These are phyloP conservation scores for Lucifuga dentata DNA, from an alignment of 2,113 vertebrate species.

Conservation along the genomic window DNA sequence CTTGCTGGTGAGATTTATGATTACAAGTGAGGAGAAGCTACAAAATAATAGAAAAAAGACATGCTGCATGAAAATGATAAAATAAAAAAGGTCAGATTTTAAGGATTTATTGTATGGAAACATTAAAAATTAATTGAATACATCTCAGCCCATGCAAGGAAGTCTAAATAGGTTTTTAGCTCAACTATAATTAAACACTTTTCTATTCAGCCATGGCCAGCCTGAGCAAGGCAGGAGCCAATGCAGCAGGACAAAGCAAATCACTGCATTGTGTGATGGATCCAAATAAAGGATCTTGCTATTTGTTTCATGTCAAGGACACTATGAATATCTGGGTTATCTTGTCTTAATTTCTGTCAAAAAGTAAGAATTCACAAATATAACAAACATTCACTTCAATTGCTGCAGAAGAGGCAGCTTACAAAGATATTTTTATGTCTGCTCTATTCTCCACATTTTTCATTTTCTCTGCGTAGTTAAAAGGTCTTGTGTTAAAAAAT, in stretches of 20 bases:
- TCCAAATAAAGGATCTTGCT: conserved; percentile 31
- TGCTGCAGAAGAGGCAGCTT: background rate
- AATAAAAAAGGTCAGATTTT: background rate
- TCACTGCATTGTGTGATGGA: conserved; percentile 40
- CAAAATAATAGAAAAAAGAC: background rate
- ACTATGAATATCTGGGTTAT: conserved; percentile 24
- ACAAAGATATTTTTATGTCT: background rate
- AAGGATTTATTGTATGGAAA: background rate
- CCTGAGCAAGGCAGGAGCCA: conserved; percentile 58
- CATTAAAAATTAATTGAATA: conserved; percentile 40
- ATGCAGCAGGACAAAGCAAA: conserved; percentile 67
- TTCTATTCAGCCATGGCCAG: conserved; percentile 63
- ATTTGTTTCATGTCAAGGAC: conserved; percentile 13
- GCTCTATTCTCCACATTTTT: background rate
- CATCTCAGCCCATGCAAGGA: conserved; percentile 61
- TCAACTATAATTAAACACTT: conserved; percentile 85
- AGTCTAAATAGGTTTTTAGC: conserved; percentile 86
- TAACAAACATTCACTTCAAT: too few relatives aligned
- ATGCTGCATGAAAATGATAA: background rate
- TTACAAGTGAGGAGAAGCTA: background rate
- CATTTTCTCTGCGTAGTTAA: background rate
- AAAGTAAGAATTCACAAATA: background rate
- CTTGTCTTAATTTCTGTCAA: conserved; percentile 32
- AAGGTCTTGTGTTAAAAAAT: conserved; percentile 6
- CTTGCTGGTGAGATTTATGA: background rate